A percentile compares a stretch with the other conserved stretches of the same genome.
These are phyloP conservation scores for Smittia aterrima DNA, from an alignment of 2,888 invertebrate genomes.

Conservation along the genomic window DNA sequence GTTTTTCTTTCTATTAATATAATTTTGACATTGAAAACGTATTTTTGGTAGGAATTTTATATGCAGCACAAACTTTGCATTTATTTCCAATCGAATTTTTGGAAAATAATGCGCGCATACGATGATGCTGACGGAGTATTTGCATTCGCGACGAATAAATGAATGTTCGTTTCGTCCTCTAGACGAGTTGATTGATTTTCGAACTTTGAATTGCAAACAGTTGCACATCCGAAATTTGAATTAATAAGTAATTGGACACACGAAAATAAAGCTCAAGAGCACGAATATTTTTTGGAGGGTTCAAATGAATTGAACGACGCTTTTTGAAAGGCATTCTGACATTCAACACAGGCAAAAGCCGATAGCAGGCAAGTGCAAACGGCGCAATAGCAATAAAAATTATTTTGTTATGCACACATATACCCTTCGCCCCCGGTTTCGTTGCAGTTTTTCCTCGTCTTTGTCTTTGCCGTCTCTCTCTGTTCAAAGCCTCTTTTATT, in stretches of 20 bases:
- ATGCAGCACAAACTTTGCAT: slow-evolving; percentile 4
- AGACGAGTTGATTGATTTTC: not conserved
- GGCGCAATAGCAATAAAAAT: slow-evolving; percentile 40
- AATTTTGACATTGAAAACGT: slow-evolving; percentile 8
- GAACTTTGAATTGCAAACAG: slow-evolving; percentile 35
- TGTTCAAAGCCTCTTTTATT: not conserved
- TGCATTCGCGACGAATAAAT: slow-evolving; percentile 37
- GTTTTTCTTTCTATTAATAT: slow-evolving; percentile 6
- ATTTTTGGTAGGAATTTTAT: not conserved
- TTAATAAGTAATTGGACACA: not conserved
- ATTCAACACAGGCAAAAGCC: not conserved
- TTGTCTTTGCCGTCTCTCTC: not conserved
- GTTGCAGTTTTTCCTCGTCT: not conserved
- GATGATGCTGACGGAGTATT: slow-evolving; percentile 3
- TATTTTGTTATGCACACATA: slow-evolving; percentile 30
- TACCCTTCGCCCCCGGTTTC: slow-evolving; percentile 3
- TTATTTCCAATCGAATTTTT: not conserved
- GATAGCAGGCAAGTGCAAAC: slow-evolving; percentile 24
- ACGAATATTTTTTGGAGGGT: too few relatives aligned
- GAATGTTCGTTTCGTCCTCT: slow-evolving; percentile 20
- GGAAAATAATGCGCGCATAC: not conserved
- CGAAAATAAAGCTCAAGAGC: too few relatives aligned
- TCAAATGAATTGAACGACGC: not conserved
- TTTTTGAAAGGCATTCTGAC: not conserved
- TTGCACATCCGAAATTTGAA: slow-evolving; percentile 20